Conservation (phyloP, 1,140 invertebrate species). For the Brachionus manjavacas region DNA sequence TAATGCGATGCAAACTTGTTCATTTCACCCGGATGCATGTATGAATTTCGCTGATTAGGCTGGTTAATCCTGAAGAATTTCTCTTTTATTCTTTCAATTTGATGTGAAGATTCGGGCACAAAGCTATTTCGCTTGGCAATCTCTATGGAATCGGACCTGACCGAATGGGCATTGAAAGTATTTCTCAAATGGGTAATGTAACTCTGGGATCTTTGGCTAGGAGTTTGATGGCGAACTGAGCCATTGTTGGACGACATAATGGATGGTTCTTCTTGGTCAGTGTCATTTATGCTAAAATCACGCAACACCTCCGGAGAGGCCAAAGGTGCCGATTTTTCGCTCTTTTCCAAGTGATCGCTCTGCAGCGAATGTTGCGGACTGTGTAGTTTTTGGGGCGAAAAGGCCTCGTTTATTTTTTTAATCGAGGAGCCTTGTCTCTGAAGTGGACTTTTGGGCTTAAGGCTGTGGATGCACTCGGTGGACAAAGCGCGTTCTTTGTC, state of each 20-base stretch:
- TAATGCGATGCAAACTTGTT: neutral
- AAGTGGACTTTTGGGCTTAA: neutral
- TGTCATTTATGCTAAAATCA: neutral
- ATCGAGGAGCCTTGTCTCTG: neutral
- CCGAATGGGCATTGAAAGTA: neutral
- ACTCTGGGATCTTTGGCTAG: neutral
- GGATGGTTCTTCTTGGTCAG: conserved; percentile 9
- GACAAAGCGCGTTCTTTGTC: conserved; percentile 14
- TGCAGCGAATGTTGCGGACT: neutral
- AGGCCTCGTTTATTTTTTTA: neutral
- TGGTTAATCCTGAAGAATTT: conserved; percentile 10
- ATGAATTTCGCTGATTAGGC: neutral
- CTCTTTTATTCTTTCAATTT: conserved; percentile 29
- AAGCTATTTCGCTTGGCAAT: conserved; percentile 20
- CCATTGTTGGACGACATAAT: neutral
- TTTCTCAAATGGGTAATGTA: conserved; percentile 33
- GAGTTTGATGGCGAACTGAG: neutral
- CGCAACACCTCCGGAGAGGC: neutral
- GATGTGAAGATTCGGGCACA: neutral
- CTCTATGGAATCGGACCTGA: conserved; percentile 26
- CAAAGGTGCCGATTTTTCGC: conserved; percentile 9
- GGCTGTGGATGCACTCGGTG: neutral
- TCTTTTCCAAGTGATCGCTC: neutral
- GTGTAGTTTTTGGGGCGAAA: neutral
- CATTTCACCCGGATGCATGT: neutral